Evolutionary conservation across 2,113 vertebrate genomes (phyloP), one percentile per base, ranked within the genome.

Genomic region (Thamnophis sirtalis): DNA sequence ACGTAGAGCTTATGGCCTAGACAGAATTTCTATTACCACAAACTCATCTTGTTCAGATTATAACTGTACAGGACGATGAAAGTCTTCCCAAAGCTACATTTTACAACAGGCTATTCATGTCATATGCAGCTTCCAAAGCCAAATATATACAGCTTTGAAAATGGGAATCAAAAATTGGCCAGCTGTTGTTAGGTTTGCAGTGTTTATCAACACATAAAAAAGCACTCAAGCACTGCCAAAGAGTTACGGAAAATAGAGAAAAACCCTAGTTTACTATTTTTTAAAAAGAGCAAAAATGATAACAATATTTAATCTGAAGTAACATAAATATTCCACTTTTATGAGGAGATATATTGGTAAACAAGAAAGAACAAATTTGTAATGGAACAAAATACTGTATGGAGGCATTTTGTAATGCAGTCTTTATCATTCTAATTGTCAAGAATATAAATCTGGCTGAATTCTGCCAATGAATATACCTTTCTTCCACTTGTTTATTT

Each of bases 81-180:
- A 93, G 89, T 0, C 88, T 1, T 51, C 90, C 0, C 48, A 90
- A 89, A 89, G 1, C 0, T 92, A 15, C 50, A 4, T 28, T 89
- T 91, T 95, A 53, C 24, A 10, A 11, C 87, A 93, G 90, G 49
- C 63, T 55, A 60, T 89, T 60, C 86, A 93, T 91, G 90, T 93
- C 92, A 91, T 90, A 93, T 86, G 56, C 55, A 92, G 15, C n/a
- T 85, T 93, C 63, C 92, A 88, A 93, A 96, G 93, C 85, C 22
- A 90, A 92, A 54, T 11, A 11, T 19, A 19, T 5, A 58, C 6
- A 80, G 55, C 92, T 96, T 92, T 95, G 90, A 85, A 87, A 89
- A 0, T 2, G 4, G 0, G 60, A 19, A 90, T 95, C 89, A 88
- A 92, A 95, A 95, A 92, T 3, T 55, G 88, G 9, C 54, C 26